Evolutionary conservation across 2,888 invertebrate species (phyloP).

Genomic region (Hypomecis punctinalis): DNA sequence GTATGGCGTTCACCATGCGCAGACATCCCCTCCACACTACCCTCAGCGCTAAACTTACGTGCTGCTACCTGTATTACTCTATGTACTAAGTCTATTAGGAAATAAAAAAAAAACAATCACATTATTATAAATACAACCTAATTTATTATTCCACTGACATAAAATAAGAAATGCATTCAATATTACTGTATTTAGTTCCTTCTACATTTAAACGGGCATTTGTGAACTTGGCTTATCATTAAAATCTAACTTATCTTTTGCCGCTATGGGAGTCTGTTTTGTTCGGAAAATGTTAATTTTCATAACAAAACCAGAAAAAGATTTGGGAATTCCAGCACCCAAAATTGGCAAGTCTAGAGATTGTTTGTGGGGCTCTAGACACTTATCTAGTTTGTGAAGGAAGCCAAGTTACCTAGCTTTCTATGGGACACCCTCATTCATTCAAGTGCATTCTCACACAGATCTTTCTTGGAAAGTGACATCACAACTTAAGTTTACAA

Average conservation of each 20-base stretch:
- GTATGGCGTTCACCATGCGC: too few species aligned
- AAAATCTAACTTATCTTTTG: background rate
- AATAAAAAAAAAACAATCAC: constrained; percentile 53
- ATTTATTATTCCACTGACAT: constrained; percentile 75
- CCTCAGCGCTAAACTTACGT: too few species aligned
- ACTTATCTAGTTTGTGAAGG: constrained; percentile 36
- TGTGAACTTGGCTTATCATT: constrained; percentile 36
- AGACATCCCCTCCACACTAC: too few species aligned
- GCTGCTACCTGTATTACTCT: background rate
- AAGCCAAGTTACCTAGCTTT: constrained; percentile 36
- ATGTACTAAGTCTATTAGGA: background rate
- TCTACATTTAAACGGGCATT: constrained; percentile 58
- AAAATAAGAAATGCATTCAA: constrained; percentile 78
- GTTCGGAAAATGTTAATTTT: background rate
- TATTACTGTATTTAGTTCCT: constrained; percentile 80
- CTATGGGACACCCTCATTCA: constrained; percentile 35
- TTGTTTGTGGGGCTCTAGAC: constrained; percentile 7
- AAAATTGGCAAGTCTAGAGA: background rate
- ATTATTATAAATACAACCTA: constrained; percentile 79
- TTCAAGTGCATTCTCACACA: constrained; percentile 61
- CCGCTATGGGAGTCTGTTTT: background rate
- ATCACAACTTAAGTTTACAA: constrained; percentile 67
- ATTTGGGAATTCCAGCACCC: background rate
- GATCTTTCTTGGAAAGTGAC: constrained; percentile 74
- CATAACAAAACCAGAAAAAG: background rate